Conservation (phyloP, 2,113 vertebrate genomes). For the Carassius auratus region DNA sequence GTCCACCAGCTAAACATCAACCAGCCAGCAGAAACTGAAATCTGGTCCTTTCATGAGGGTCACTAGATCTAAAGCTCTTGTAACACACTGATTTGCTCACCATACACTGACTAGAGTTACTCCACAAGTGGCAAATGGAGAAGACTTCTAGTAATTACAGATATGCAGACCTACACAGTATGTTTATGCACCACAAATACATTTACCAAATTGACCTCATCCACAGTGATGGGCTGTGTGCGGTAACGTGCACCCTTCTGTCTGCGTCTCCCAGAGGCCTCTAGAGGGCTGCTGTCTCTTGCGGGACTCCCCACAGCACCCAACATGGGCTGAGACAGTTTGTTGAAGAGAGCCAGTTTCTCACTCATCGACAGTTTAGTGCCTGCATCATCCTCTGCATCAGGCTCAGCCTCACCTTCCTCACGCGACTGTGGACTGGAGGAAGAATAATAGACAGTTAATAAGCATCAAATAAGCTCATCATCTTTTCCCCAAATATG, state of each 20-base stretch:
- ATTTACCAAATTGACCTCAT: constrained; percentile 76
- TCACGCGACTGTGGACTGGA: constrained; percentile 51
- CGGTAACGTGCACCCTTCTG: constrained; percentile 78
- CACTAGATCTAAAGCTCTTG: background rate
- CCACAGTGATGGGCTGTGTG: constrained; percentile 79
- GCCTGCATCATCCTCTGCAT: constrained; percentile 69
- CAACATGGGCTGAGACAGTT: constrained; percentile 67
- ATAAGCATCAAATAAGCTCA: background rate
- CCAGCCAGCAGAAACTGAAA: background rate
- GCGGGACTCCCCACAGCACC: constrained; percentile 47
- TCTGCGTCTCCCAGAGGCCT: constrained; percentile 66
- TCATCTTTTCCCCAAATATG: background rate
- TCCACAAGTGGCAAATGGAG: background rate
- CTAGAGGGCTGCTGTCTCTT: constrained; percentile 33
- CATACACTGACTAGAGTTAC: background rate
- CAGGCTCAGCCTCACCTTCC: constrained; percentile 49
- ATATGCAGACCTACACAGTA: background rate
- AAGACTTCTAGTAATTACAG: background rate
- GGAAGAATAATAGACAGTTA: background rate
- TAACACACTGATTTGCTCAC: background rate
- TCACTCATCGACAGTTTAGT: constrained; percentile 77
- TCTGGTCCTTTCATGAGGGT: background rate
- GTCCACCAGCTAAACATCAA: background rate
- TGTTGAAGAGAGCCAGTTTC: constrained; percentile 81
- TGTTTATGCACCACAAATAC: background rate